Conservation (phyloP, 2,113 vertebrate species). For the Nansenia antarctica region DNA sequence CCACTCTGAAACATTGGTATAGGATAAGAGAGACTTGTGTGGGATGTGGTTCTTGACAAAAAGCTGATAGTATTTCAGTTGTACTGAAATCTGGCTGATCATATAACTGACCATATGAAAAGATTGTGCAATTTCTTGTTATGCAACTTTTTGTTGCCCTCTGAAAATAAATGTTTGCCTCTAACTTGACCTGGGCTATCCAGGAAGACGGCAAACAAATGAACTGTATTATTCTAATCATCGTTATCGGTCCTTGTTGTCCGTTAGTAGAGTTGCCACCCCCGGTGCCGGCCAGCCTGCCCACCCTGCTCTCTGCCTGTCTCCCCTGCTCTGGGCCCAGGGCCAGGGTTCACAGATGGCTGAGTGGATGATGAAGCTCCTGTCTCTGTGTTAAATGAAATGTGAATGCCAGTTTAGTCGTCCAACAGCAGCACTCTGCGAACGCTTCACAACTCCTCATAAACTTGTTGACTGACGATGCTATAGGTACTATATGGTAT, state of each 20-base stretch:
- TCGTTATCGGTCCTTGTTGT: background rate
- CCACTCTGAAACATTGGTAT: background rate
- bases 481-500: constrained; percentile 35
- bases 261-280: constrained; percentile 26
- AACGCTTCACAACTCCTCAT: constrained; percentile 27
- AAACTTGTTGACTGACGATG: constrained; percentile 54
- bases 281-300: constrained; percentile 33
- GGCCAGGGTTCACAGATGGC: constrained; percentile 70
- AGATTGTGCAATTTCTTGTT: background rate
- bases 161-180: background rate
- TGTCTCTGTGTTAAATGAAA: constrained; percentile 59
- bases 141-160: background rate
- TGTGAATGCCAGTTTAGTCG: constrained; percentile 64
- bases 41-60: background rate
- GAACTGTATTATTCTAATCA: too few relatives aligned
- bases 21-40: background rate
- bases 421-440: constrained; percentile 47
- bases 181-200: background rate
- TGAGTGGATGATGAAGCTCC: constrained; percentile 64
- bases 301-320: constrained; percentile 28
- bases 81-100: too few relatives aligned
- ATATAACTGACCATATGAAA: background rate
- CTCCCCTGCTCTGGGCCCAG: constrained; percentile 53
- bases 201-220: background rate
- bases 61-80: background rate